A percentile compares a stretch with the other conserved stretches of the same genome.
Conservation (phyloP, 2,888 invertebrate genomes). For the Agrenia bidenticulata region DNA sequence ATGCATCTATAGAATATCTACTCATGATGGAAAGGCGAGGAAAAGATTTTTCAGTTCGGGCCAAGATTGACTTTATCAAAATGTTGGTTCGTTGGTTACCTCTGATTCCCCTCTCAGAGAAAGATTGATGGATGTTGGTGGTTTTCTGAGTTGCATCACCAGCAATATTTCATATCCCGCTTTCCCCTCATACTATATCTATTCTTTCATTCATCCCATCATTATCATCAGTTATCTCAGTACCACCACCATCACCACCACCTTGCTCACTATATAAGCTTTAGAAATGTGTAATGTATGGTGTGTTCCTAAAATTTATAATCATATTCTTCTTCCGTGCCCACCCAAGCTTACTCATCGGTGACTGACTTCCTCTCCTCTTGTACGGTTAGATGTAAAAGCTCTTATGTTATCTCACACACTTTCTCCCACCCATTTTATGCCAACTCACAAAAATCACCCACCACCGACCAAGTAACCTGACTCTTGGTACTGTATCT, state of each 20-base stretch:
- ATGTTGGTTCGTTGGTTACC: constrained; percentile 30
- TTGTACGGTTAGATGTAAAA: not conserved
- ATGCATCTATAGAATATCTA: not conserved
- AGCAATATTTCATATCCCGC: not conserved
- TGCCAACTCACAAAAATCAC: constrained; percentile 3
- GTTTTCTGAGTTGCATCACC: not conserved
- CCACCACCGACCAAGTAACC: no score
- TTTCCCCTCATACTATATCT: not conserved
- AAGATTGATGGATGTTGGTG: constrained; percentile 46
- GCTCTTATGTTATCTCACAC: not conserved
- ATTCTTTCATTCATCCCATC: not conserved
- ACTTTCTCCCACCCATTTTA: not conserved
- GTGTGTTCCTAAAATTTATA: no score
- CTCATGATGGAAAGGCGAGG: not conserved
- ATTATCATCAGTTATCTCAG: no score
- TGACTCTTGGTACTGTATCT: not conserved
- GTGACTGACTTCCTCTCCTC: not conserved
- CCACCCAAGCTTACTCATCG: constrained; percentile 8
- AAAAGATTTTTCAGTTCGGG: constrained; percentile 42
- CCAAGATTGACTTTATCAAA: constrained; percentile 51
- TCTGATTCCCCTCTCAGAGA: constrained; percentile 5
- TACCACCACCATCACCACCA: not conserved
- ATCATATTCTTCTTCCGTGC: not conserved
- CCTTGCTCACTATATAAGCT: constrained; percentile 10
- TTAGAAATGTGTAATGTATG: no score